phyloP scores from a whole-genome alignment of 1,140 invertebrate species.

The Zeugodacus cucurbitae region DNA sequence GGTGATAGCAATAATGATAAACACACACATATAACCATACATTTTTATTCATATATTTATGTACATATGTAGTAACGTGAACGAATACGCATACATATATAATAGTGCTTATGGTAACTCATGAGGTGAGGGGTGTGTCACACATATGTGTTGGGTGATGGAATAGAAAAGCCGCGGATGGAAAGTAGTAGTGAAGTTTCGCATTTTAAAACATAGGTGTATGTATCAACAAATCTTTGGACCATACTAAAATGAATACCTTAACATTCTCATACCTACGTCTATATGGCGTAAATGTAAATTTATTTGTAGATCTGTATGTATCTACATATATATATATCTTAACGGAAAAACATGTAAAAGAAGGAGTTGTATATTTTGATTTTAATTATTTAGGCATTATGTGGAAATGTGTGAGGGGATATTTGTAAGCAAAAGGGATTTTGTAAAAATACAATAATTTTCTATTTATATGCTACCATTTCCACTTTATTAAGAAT shows the following conservation, averaged over 20 bases:
- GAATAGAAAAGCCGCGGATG: background rate
- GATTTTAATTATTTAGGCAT: background rate
- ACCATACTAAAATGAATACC: conserved; percentile 11
- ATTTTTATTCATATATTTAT: background rate
- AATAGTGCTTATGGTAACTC: background rate
- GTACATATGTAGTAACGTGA: background rate
- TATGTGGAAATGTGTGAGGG: background rate
- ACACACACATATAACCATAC: background rate
- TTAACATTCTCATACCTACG: background rate
- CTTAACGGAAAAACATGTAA: background rate
- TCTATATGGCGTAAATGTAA: background rate
- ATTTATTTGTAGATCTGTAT: background rate
- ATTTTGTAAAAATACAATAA: conserved; percentile 42
- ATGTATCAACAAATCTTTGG: conserved; percentile 21
- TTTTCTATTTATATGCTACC: conserved; percentile 30
- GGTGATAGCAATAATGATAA: background rate
- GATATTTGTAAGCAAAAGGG: conserved; percentile 9
- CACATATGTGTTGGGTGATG: background rate
- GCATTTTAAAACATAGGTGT: conserved; percentile 39
- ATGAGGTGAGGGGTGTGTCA: background rate
- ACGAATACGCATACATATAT: background rate
- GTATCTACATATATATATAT: background rate
- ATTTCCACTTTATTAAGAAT: background rate
- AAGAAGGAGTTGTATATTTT: background rate
- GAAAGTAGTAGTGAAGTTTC: conserved; percentile 38